Percentiles rank a stretch among this genome's conserved stretches.
Conservation (phyloP, 2,888 invertebrate species). For the Cordilura impudica region DNA sequence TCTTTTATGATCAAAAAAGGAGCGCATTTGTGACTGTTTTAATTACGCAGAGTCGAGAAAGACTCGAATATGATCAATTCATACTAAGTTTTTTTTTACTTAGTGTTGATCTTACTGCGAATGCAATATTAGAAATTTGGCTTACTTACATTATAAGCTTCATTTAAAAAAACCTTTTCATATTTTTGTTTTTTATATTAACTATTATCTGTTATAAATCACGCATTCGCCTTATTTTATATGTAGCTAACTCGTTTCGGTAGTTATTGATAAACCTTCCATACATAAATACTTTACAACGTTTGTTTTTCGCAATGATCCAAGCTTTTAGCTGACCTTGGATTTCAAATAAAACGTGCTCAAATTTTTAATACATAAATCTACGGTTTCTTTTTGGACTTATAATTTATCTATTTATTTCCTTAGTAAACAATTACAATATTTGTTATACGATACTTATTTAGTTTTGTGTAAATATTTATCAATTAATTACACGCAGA, state of each 20-base stretch:
- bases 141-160: too few relatives aligned
- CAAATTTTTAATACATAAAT: not conserved
- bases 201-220: not conserved
- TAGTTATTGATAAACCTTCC: not conserved
- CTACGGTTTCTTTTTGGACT: not conserved
- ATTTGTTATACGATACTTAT: not conserved
- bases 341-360: slow-evolving; percentile 38
- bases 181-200: not conserved
- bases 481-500: too few relatives aligned
- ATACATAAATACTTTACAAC: not conserved
- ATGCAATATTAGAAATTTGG: too few relatives aligned
- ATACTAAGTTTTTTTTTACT: too few relatives aligned
- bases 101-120: too few relatives aligned
- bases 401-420: not conserved
- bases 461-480: not conserved
- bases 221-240: not conserved
- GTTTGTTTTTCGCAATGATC: slow-evolving; percentile 30
- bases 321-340: slow-evolving; percentile 24
- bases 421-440: slow-evolving; percentile 9
- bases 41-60: too few relatives aligned
- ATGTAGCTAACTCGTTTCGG: not conserved
- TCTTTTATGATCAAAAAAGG: too few relatives aligned
- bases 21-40: too few relatives aligned
- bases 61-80: too few relatives aligned
- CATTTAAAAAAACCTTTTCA: too few relatives aligned